These are phyloP conservation scores for Mellilla xanthometata DNA, from an alignment of 2,888 invertebrate species.

Conservation along the genomic window DNA sequence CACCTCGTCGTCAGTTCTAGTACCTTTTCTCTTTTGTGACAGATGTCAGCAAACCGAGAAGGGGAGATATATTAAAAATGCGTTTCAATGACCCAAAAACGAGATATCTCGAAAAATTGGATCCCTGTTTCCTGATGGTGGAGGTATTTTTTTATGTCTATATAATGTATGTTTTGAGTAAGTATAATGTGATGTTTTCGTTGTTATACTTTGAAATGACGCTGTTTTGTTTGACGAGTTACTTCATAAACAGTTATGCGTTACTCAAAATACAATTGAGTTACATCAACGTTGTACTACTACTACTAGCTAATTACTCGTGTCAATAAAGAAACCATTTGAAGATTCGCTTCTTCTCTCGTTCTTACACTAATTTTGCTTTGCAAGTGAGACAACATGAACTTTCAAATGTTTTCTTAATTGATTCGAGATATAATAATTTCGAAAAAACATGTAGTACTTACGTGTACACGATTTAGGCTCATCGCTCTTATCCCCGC, in stretches of 20 bases:
- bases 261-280: too few species aligned
- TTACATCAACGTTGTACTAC: too few species aligned
- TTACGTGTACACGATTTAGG: conserved; percentile 89
- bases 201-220: too few species aligned
- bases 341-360: too few species aligned
- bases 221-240: not conserved
- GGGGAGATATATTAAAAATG: conserved; percentile 60
- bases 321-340: too few species aligned
- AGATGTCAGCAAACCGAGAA: conserved; percentile 57
- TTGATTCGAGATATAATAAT: too few species aligned
- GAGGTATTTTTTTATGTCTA: conserved; percentile 27
- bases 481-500: conserved; percentile 90
- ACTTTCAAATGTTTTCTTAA: too few species aligned
- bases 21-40: conserved; percentile 57
- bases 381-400: too few species aligned
- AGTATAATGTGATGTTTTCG: too few species aligned
- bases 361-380: too few species aligned
- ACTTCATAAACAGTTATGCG: too few species aligned
- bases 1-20: conserved; percentile 36
- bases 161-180: conserved; percentile 3
- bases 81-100: conserved; percentile 55
- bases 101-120: conserved; percentile 29
- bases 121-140: conserved; percentile 25
- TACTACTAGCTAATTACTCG: too few species aligned
- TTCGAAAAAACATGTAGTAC: conserved; percentile 66